Evolutionary conservation across 2,888 invertebrate species (phyloP), one percentile per base, ranked within the genome.

Genomic region (Trimorus sp.): DNA sequence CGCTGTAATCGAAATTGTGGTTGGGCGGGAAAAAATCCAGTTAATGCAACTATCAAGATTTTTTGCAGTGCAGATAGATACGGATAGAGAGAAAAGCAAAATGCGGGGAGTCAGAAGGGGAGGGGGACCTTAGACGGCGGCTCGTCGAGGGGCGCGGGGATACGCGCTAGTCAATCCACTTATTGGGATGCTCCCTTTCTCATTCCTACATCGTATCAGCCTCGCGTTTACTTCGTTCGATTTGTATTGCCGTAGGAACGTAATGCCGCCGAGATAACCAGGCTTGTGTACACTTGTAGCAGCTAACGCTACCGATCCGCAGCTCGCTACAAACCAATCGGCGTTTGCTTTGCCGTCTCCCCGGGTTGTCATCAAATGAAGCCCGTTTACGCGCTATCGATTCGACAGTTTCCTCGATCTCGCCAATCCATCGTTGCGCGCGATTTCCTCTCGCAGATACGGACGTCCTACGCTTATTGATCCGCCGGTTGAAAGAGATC

Each of bases 141-240:
- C 36, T 15, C 38, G 12, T 16, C 16, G 38, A 1, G 51, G 53
- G 40, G 36, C 82, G 82, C 65, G 85, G 84, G 79, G 83, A 77
- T 83, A 87, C 84, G 84, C 85, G 83, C 85, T 86, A 89, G 89
- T 89, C 89, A 89, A 90, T 90, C 88, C 88, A 90, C 88, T 88
- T 89, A 89, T 89, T 89, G 89, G 87, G 89, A 88, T 88, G 86
- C 86, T 86, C 81, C 85, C 85, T 84, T 87, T 88, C 84, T 85
- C 87, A 84, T 85, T 83, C 80, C 84, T 84, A 84, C 79, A 79
- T 86, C 86, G 84, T 78, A 84, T 86, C 80, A 83, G 85, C 79
- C 84, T 84, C 85, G 82, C 83, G 86, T 85, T 86, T 86, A 83
- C 85, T 85, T 80, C 84, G 78, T 87, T 88, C 88, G 87, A 89